Base-by-base conservation (phyloP, 2,888 invertebrate genomes). In the Piscicola geometra region DNA sequence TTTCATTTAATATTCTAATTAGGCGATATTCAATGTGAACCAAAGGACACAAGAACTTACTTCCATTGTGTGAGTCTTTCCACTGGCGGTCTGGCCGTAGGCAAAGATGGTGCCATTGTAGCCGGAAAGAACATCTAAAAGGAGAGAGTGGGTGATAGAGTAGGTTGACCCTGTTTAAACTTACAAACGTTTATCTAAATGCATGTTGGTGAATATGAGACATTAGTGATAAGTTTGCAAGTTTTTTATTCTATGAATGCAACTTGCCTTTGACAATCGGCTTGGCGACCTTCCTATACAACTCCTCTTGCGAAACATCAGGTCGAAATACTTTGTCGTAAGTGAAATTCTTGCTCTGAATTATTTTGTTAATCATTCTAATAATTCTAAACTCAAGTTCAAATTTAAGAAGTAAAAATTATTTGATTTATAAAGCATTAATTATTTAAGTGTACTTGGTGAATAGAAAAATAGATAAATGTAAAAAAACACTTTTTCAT, bases 11-110 rank as follows among this genome's bases (percentile, higher is more conserved):
- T 30, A n/a, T 41, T 50, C 21, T 47, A 15, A 32, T 25, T 3
- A 5, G 33, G 35, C 25, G 18, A 12, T 0, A 35, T 33, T 33
- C 36, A 35, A 35, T 36, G 32, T 35, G 25, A 28, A 35, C 36
- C 25, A 15, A 33, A 50, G n/a, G 52, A 18, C 15, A n/a, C n/a
- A n/a, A 28, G 12, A 28, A 71, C 80, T 76, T 78, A 87, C 97
- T 89, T 99, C 99, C 99, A 99, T 99, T 80, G 99, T 99, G 88
- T 99, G 99, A 83, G 99, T 99, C 89, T 99, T 99, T 83, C 98
- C 98, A 79, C 97, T 97, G 81, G 97, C 97, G 76, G 99, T 99
- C 87, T 99, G 99, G 81, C 99, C 99, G 86, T 99, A 99, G 76
- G 99, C 99, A 88, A 99, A 99, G 85, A 99, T 98, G 81, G 99